Conservation (phyloP, 2,888 invertebrate genomes). For the Thymelicus sylvestris region DNA sequence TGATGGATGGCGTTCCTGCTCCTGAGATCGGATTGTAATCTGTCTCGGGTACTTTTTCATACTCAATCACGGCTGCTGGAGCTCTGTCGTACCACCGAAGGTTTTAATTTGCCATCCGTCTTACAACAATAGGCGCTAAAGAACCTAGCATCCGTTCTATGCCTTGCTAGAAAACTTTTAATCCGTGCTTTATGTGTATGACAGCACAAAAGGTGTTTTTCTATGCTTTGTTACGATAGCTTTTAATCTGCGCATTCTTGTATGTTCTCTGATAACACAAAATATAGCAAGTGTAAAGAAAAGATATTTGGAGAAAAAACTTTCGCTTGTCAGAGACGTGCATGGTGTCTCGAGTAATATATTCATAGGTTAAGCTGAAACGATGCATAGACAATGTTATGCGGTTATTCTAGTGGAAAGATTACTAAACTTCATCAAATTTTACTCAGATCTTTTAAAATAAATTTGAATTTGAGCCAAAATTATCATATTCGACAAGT, state of each 20-base stretch:
- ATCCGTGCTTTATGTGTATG: constrained; percentile 33
- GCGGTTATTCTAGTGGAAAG: constrained; percentile 15
- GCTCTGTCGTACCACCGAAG: constrained; percentile 52
- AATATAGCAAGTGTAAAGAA: constrained; percentile 30
- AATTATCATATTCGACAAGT: constrained; percentile 21
- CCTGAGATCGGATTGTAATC: constrained; percentile 67
- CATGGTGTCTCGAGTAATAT: constrained; percentile 27
- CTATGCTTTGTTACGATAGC: constrained; percentile 33
- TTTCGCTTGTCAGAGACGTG: constrained; percentile 32
- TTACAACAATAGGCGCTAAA: constrained; percentile 61
- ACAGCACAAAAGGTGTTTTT: constrained; percentile 38
- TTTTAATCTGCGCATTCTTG: constrained; percentile 36
- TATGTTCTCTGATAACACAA: constrained; percentile 34
- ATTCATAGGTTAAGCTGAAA: constrained; percentile 32
- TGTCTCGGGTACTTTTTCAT: constrained; percentile 71
- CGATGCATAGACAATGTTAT: constrained; percentile 29
- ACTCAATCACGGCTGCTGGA: constrained; percentile 70
- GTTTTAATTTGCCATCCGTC: constrained; percentile 78
- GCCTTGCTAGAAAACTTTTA: constrained; percentile 37
- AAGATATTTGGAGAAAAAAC: constrained; percentile 22
- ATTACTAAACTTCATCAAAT: neutral
- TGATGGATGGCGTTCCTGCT: constrained; percentile 56
- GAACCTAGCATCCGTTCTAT: constrained; percentile 33
- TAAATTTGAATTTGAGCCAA: constrained; percentile 17
- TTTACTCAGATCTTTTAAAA: neutral